Evolutionary conservation across 92 coral and sea anemone species (phyloP), one percentile per base, ranked within the genome.

Genomic region (Palythoa caribaeorum): DNA sequence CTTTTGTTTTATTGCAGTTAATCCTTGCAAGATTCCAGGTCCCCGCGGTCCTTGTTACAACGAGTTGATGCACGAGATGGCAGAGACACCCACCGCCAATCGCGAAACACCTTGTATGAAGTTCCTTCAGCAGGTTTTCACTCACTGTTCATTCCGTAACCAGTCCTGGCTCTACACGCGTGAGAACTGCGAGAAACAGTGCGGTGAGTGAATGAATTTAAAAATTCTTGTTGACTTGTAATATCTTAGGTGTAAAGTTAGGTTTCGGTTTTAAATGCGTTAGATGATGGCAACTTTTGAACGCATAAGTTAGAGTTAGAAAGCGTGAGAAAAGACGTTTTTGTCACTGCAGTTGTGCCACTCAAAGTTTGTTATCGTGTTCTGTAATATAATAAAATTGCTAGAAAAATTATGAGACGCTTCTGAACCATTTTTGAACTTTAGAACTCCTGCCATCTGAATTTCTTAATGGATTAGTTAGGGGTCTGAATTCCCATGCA

Each of bases 131-230:
- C 96, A 91, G 53, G 88, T 96, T 8, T 84, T 93, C 70, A 87
- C 84, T 7, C 91, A 90, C 76, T 96, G 99, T 66, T 87, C 90
- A 9, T 93, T 89, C 88, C 87, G 94, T 40, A 92, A 91, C 70
- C 71, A 86, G 81, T 88, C 94, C 2, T 88, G 90, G 54, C 71
- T 93, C 38, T 94, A 94, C 79, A 90, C 98, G 52, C 87, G 73
- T 83, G 89, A 87, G 37, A 91, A 92, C 81, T 96, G 99, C 74
- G 94, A 94, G 83, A 91, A 95, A 77, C 95, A 93, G 84, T 96
- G 99, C 70, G 97, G 99, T 96, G 91, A 79, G 98, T 84, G 9
- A 37, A 4, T 54, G 1, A 5, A 44, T 1, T 69, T 28, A 28
- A 28, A 35, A 20, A 4, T 35, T 70, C 75, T 20, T 5, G 44